phyloP scores from a whole-genome alignment of 2,888 invertebrate genomes.

The Clostera curtula region DNA sequence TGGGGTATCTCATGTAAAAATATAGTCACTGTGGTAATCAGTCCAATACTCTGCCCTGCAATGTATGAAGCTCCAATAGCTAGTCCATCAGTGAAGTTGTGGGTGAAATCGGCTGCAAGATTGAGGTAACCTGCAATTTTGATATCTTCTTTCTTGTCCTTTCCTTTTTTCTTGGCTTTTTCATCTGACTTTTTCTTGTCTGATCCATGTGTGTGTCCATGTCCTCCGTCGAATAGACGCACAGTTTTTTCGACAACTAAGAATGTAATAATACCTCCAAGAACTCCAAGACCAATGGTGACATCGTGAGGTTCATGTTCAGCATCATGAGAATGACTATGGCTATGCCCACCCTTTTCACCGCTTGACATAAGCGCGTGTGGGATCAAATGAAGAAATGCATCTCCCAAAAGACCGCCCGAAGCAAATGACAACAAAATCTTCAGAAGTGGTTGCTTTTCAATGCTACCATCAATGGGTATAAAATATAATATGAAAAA shows the following conservation, averaged over 20 bases:
- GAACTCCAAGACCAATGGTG: conserved; percentile 94
- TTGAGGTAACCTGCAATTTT: conserved; percentile 90
- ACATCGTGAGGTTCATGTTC: conserved; percentile 81
- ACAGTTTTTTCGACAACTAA: conserved; percentile 95
- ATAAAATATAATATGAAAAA: conserved; percentile 94
- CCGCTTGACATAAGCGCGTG: conserved; percentile 81
- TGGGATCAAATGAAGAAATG: conserved; percentile 98
- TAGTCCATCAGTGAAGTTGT: conserved; percentile 99
- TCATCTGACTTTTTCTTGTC: conserved; percentile 61
- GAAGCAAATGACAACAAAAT: conserved; percentile 94
- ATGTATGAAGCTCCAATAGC: conserved; percentile 99
- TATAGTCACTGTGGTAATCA: conserved; percentile 96
- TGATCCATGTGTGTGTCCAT: conserved; percentile 81
- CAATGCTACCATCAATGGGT: conserved; percentile 89
- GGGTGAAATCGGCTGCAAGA: conserved; percentile 97
- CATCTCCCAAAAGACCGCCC: conserved; percentile 97
- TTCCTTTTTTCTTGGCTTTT: conserved; percentile 49
- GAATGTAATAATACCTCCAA: conserved; percentile 94
- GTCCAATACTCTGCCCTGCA: conserved; percentile 90
- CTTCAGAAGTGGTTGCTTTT: conserved; percentile 91
- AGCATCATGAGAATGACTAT: conserved; percentile 70
- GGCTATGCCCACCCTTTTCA: conserved; percentile 65
- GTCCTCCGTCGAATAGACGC: conserved; percentile 88
- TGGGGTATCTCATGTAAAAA: conserved; percentile 99
- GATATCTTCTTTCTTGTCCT: conserved; percentile 59